These are phyloP conservation scores for Urocyon cinereoargenteus DNA, from an alignment of 2,797 vertebrate genomes.

Conservation along the genomic window DNA sequence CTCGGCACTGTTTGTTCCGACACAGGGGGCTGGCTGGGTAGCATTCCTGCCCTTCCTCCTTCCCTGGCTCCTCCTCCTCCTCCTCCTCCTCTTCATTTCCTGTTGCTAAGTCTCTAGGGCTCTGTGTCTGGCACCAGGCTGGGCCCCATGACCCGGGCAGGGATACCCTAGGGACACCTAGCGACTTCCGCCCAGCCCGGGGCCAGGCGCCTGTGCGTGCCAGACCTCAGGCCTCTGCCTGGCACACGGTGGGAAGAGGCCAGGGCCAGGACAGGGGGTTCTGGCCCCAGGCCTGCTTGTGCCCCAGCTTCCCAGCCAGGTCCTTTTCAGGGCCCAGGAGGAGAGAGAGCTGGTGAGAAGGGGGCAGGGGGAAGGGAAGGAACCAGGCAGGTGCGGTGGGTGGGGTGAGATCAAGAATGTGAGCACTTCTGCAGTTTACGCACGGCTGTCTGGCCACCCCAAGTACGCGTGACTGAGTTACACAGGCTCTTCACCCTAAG, in stretches of 20 bases:
- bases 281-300: not conserved
- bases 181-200: conserved; percentile 46
- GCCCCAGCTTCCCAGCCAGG: not conserved
- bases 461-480: not conserved
- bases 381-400: not conserved
- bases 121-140: conserved; percentile 61
- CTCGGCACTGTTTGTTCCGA: conserved; percentile 80
- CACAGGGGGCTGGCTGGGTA: conserved; percentile 62
- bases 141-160: conserved; percentile 73
- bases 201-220: not conserved
- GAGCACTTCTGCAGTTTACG: not conserved
- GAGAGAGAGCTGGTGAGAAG: not conserved
- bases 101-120: conserved; percentile 74
- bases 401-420: not conserved
- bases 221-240: conserved; percentile 47
- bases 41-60: conserved; percentile 78
- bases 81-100: conserved; percentile 79
- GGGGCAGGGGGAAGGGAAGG: not conserved
- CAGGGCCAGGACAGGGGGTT: not conserved
- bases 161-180: conserved; percentile 78
- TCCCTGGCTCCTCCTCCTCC: conserved; percentile 56
- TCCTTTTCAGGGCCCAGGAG: not conserved
- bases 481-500: not conserved
- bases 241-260: not conserved
- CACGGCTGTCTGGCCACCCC: not conserved